A percentile compares a stretch with the other conserved stretches of the same genome.
These are phyloP conservation scores for Marmota flaviventris DNA, from an alignment of 2,113 vertebrate species.

Conservation along the genomic window DNA sequence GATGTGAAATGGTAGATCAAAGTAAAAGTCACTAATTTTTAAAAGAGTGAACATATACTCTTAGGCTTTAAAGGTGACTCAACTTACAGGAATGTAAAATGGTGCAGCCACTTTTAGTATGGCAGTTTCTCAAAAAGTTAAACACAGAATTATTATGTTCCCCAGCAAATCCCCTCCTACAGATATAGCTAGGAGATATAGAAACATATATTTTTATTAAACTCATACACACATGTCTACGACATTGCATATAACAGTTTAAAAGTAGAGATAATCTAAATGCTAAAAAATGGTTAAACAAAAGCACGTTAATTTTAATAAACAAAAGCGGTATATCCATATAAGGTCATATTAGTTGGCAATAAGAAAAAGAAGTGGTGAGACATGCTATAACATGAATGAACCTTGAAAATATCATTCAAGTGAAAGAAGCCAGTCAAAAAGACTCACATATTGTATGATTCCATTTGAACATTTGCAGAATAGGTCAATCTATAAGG, in stretches of 20 bases:
- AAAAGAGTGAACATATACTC: background rate
- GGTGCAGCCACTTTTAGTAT: background rate
- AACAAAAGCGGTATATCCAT: background rate
- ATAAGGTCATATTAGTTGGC: background rate
- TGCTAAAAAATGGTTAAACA: background rate
- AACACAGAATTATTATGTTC: background rate
- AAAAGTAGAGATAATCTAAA: background rate
- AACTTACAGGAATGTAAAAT: background rate
- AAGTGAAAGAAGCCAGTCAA: background rate
- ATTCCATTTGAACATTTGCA: background rate
- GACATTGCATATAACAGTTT: background rate
- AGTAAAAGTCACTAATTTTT: constrained; percentile 20
- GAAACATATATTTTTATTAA: background rate
- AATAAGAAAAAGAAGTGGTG: background rate
- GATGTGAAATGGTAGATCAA: constrained; percentile 13
- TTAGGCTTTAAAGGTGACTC: background rate
- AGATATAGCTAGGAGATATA: background rate
- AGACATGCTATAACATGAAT: background rate
- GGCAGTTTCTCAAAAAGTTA: background rate
- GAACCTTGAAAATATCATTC: background rate
- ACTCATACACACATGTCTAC: background rate
- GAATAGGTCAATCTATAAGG: background rate
- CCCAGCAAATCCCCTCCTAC: background rate
- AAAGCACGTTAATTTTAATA: background rate
- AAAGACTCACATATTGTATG: background rate